Evolutionary conservation across 2,797 vertebrate species (phyloP).

Genomic region (Scarus forsteni): DNA sequence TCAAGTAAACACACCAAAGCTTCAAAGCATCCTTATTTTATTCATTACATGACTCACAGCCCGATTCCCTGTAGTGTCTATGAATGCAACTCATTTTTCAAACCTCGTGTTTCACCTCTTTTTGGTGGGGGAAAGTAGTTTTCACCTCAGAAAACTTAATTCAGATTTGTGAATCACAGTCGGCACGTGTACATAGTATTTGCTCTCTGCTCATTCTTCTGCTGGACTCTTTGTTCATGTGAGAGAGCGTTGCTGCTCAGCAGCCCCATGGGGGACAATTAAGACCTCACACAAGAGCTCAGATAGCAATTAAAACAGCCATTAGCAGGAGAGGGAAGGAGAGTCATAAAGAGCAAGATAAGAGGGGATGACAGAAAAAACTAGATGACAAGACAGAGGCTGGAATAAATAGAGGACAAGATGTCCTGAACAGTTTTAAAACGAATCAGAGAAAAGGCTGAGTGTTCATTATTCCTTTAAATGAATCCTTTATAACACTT

Average conservation of each 20-base stretch:
- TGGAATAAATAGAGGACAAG: constrained; percentile 33
- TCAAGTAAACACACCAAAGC: constrained; percentile 16
- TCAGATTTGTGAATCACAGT: constrained; percentile 35
- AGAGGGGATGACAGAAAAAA: constrained; percentile 49
- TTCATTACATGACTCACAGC: constrained; percentile 31
- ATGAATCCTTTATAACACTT: constrained; percentile 25
- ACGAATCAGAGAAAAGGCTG: constrained; percentile 14
- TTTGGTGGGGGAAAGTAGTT: constrained; percentile 11
- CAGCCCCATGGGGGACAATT: constrained; percentile 74
- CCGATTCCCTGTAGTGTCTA: constrained; percentile 18
- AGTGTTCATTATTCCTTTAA: constrained; percentile 41
- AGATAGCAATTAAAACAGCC: constrained; percentile 78
- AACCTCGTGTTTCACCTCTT: constrained; percentile 19
- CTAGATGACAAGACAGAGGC: constrained; percentile 54
- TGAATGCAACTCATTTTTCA: constrained; percentile 26
- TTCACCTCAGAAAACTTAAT: constrained; percentile 29
- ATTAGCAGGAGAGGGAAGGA: constrained; percentile 53
- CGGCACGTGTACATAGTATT: constrained; percentile 10
- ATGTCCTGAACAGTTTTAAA: constrained; percentile 34
- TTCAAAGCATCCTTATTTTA: constrained; percentile 38
- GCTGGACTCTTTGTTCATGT: constrained; percentile 12
- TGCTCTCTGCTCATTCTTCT: constrained; percentile 20
- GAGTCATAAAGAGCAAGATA: constrained; percentile 50
- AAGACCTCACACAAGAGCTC: constrained; percentile 69
- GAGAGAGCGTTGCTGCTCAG: constrained; percentile 40